Evolutionary conservation across 2,888 invertebrate species (phyloP).

Genomic region (Plebejus melissa): DNA sequence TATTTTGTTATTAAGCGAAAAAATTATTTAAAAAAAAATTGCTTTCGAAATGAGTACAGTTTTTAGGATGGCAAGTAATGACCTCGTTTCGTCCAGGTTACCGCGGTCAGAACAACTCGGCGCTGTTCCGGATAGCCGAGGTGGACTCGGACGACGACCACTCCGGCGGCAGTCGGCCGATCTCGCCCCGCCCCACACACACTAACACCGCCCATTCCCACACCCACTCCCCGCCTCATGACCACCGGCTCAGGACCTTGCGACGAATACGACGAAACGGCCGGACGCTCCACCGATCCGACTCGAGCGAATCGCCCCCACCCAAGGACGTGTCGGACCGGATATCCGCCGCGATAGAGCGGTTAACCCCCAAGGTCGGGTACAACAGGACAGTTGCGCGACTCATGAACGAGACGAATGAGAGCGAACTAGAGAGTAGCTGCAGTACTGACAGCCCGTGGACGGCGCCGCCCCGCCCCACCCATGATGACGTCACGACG

Average conservation of each 20-base stretch:
- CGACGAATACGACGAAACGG: conserved; percentile 56
- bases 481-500: conserved; percentile 52
- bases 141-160: conserved; percentile 83
- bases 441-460: conserved; percentile 64
- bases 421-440: conserved; percentile 72
- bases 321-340: conserved; percentile 51
- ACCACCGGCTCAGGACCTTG: conserved; percentile 48
- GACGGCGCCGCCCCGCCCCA: conserved; percentile 47
- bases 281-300: conserved; percentile 55
- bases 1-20: conserved; percentile 1
- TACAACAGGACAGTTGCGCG: conserved; percentile 62
- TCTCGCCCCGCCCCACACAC: conserved; percentile 50
- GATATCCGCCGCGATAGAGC: conserved; percentile 46
- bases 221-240: conserved; percentile 41
- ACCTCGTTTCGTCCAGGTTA: conserved; percentile 50
- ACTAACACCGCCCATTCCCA: not conserved
- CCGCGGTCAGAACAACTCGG: conserved; percentile 64
- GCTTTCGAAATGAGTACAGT: not conserved
- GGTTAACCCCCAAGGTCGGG: conserved; percentile 48
- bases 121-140: conserved; percentile 74
- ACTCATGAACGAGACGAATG: conserved; percentile 73
- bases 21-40: not conserved
- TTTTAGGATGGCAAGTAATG: not conserved
- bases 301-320: conserved; percentile 67
- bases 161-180: conserved; percentile 61